Conservation (phyloP, 2,888 invertebrate species). For the Pardosa pseudoannulata region DNA sequence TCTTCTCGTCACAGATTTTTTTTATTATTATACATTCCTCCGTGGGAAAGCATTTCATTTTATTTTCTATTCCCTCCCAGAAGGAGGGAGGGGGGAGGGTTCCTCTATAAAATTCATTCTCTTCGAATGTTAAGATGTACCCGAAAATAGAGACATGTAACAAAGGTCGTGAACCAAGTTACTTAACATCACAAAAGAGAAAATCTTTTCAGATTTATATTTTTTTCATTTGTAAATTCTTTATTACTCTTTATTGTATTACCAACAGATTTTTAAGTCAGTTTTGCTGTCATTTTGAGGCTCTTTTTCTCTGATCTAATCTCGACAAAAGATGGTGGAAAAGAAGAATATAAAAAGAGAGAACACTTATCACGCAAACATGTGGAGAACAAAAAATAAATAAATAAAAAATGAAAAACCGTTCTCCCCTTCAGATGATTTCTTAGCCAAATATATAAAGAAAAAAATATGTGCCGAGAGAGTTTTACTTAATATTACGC, state of each 20-base stretch:
- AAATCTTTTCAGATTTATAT: not conserved
- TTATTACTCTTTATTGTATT: conserved; percentile 1
- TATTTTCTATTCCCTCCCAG: too few relatives aligned
- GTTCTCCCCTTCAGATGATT: not conserved
- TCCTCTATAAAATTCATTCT: too few relatives aligned
- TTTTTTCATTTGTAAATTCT: not conserved
- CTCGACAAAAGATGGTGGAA: not conserved
- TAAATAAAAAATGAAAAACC: not conserved
- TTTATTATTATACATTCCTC: too few relatives aligned
- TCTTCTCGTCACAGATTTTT: too few relatives aligned
- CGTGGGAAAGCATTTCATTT: too few relatives aligned
- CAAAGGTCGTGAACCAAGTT: not conserved
- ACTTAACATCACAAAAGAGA: conserved; percentile 7
- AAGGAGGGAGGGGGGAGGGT: too few relatives aligned
- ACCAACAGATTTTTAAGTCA: conserved; percentile 1
- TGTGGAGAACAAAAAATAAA: not conserved
- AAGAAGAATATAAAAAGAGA: not conserved
- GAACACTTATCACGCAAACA: not conserved
- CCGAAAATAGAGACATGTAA: not conserved
- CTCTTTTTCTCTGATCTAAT: not conserved
- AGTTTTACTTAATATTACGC: conserved; percentile 7
- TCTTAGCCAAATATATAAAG: conserved; percentile 10
- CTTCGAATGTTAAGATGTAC: not conserved
- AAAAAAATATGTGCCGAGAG: not conserved
- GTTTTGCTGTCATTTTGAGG: conserved; percentile 5